phyloP scores from a whole-genome alignment of 1,140 invertebrate species.

The Cherax destructor region DNA sequence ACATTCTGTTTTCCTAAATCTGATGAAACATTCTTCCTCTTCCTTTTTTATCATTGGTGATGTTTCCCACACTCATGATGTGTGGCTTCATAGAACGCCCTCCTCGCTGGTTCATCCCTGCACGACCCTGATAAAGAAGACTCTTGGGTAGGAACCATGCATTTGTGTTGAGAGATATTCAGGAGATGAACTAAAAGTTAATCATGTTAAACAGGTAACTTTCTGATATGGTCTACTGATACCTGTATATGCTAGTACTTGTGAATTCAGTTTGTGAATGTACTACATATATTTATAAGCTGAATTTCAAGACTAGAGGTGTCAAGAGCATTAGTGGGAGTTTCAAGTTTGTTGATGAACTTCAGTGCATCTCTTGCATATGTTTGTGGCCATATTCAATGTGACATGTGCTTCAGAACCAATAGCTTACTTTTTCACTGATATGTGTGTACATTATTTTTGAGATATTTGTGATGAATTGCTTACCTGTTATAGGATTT shows the following conservation, averaged over 20 bases:
- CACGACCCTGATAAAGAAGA: constrained; percentile 11
- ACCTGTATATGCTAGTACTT: not conserved
- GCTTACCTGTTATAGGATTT: not conserved
- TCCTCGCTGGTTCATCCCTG: constrained; percentile 2
- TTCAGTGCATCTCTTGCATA: constrained; percentile 11
- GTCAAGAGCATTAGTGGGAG: not conserved
- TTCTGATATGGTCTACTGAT: not conserved
- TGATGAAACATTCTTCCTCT: constrained; percentile 10
- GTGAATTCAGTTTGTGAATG: not conserved
- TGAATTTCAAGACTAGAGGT: not conserved
- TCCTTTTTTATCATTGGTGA: constrained; percentile 17
- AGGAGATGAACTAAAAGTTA: constrained; percentile 8
- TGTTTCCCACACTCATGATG: constrained; percentile 3
- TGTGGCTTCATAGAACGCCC: constrained; percentile 10
- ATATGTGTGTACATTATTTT: no score
- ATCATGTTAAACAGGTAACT: not conserved
- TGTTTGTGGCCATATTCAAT: not conserved
- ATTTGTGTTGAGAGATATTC: constrained; percentile 10
- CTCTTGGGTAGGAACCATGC: constrained; percentile 26
- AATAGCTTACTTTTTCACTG: not conserved
- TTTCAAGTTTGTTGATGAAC: not conserved
- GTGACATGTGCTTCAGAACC: not conserved
- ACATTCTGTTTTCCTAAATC: not conserved
- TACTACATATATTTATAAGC: not conserved
- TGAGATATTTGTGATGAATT: not conserved